Evolutionary conservation across 1,140 invertebrate species (phyloP).

Genomic region (Aculops lycopersici): DNA sequence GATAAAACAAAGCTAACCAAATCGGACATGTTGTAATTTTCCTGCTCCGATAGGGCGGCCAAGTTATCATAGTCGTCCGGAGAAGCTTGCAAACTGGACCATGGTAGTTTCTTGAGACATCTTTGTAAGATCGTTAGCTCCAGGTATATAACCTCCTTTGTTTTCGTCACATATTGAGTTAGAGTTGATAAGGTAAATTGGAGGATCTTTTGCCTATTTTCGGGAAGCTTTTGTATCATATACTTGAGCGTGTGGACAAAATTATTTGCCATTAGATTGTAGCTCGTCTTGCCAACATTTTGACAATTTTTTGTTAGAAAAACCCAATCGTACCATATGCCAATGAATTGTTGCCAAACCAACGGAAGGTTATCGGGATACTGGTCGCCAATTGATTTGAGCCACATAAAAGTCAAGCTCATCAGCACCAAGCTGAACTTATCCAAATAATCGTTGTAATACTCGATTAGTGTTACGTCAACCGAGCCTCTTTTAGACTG

Average conservation of each 20-base stretch:
- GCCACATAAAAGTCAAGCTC: background rate
- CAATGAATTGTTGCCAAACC: conserved; percentile 3
- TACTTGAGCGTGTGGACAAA: too few species aligned
- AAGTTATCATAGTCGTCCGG: background rate
- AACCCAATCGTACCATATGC: conserved; percentile 2
- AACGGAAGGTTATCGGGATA: background rate
- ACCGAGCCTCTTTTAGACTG: too few species aligned
- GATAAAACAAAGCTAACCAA: background rate
- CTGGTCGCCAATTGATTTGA: background rate
- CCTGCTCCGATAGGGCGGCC: background rate
- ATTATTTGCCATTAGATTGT: too few species aligned
- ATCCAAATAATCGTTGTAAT: background rate
- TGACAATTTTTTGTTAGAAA: background rate
- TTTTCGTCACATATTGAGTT: too few species aligned
- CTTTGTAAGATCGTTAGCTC: background rate
- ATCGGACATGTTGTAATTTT: background rate
- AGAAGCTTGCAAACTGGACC: background rate
- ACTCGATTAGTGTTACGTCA: too few species aligned
- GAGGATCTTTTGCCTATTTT: too few species aligned
- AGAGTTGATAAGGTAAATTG: too few species aligned
- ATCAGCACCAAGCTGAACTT: background rate
- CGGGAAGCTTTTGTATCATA: too few species aligned
- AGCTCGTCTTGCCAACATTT: too few species aligned
- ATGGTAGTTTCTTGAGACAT: background rate
- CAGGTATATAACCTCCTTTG: conserved; percentile 17